phyloP scores from a whole-genome alignment of 2,797 vertebrate species.

The Bradypus variegatus region DNA sequence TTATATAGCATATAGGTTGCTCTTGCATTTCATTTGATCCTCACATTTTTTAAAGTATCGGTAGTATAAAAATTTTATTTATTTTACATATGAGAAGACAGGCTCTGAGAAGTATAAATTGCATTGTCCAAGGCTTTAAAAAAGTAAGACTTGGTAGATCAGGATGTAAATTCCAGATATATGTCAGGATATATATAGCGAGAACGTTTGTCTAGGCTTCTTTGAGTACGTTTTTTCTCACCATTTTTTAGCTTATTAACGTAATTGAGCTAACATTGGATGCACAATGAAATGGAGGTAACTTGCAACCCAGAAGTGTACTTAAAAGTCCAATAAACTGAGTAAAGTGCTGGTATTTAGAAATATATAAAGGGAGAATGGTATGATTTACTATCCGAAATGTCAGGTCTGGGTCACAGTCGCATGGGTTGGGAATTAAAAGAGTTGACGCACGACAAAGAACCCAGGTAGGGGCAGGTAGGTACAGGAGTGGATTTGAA shows the following conservation, averaged over 20 bases:
- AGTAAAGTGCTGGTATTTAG: background rate
- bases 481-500: background rate
- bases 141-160: background rate
- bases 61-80: background rate
- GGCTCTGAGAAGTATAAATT: background rate
- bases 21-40: conserved; percentile 20
- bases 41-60: background rate
- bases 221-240: background rate
- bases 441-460: background rate
- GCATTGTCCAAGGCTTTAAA: conserved; percentile 1
- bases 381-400: background rate
- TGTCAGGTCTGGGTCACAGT: background rate
- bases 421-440: background rate
- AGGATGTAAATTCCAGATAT: conserved; percentile 8
- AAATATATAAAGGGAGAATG: background rate
- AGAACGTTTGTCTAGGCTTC: background rate
- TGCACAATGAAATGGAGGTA: background rate
- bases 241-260: background rate
- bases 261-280: background rate
- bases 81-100: background rate
- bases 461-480: background rate
- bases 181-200: background rate
- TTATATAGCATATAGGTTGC: background rate
- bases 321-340: conserved; percentile 18
- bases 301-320: conserved; percentile 23